These are phyloP conservation scores for Solenopsis fugax DNA, from an alignment of 1,140 invertebrate species.

Conservation along the genomic window DNA sequence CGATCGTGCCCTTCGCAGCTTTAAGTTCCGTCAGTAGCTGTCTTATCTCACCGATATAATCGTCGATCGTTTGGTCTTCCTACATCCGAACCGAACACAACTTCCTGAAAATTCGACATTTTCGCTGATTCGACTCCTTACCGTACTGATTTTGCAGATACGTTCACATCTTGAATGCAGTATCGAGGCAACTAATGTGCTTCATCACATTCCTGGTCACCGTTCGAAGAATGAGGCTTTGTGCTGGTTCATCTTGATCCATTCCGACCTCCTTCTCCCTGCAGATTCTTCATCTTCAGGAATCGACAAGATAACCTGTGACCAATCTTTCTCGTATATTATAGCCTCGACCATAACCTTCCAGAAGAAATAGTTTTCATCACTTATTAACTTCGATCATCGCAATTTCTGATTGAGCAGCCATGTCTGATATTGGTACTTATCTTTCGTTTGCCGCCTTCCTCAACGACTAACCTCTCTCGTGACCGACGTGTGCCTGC, in stretches of 20 bases:
- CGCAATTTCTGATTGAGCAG: background rate
- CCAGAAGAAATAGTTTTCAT: background rate
- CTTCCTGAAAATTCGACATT: conserved; percentile 14
- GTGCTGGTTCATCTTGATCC: background rate
- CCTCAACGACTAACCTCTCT: no score
- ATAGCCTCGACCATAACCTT: background rate
- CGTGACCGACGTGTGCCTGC: no score
- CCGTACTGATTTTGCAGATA: background rate
- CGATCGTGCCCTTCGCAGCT: background rate
- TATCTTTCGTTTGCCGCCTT: background rate
- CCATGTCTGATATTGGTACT: background rate
- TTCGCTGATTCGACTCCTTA: background rate
- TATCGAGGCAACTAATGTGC: background rate
- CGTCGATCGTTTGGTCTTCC: background rate
- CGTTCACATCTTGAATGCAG: background rate
- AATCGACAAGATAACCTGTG: background rate
- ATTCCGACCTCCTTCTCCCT: no score
- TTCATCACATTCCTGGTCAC: background rate
- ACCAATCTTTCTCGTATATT: background rate
- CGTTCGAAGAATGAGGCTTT: background rate
- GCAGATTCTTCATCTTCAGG: background rate
- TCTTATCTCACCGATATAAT: background rate
- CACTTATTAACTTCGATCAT: background rate
- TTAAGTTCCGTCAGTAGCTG: background rate
- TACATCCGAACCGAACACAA: background rate